Conservation (phyloP, 2,797 vertebrate genomes). For the Pseudocheirus occidentalis region DNA sequence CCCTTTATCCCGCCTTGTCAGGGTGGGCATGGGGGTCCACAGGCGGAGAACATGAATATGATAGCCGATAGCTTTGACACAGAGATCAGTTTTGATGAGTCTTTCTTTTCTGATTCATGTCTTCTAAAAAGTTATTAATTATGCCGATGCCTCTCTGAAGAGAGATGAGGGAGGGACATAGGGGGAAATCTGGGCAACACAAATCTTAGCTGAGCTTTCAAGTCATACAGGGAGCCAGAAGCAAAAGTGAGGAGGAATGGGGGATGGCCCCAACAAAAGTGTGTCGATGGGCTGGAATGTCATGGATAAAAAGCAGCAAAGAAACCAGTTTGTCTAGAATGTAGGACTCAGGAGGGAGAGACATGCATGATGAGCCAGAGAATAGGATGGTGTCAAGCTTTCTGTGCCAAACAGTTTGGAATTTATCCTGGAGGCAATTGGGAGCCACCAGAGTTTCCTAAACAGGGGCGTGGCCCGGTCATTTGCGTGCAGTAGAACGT, state of each 20-base stretch:
- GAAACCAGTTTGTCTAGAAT: background rate
- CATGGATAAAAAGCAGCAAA: background rate
- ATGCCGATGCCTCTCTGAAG: background rate
- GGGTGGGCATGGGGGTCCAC: background rate
- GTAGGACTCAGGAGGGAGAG: background rate
- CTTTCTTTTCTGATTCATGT: background rate
- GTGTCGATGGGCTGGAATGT: background rate
- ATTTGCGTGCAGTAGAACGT: background rate
- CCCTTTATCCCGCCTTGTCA: rapidly evolving
- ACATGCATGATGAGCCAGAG: background rate
- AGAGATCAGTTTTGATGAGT: background rate
- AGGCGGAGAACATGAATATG: background rate
- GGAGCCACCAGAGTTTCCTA: background rate
- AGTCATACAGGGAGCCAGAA: background rate
- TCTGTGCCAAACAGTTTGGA: background rate
- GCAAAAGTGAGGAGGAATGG: background rate
- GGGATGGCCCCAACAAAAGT: background rate
- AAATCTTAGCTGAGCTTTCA: background rate
- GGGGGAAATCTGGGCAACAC: background rate
- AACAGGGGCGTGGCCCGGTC: background rate
- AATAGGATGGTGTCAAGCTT: background rate
- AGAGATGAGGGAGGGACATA: background rate
- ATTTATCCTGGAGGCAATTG: background rate
- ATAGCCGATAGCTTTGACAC: background rate
- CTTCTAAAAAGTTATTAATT: background rate